These are phyloP conservation scores for Noctua janthe DNA, from an alignment of 2,888 invertebrate genomes.

Conservation along the genomic window DNA sequence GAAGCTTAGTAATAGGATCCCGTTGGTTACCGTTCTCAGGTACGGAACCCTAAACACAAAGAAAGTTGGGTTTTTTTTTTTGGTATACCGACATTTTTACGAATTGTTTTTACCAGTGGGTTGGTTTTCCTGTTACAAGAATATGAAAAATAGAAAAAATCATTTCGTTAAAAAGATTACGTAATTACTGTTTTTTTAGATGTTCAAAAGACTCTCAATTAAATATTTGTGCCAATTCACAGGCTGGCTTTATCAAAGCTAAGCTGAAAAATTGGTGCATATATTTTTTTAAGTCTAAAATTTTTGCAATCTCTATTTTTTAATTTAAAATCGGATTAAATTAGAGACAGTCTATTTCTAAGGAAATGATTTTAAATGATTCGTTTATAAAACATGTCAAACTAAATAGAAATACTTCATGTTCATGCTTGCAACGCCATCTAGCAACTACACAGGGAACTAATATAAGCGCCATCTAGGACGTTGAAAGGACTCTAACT, in stretches of 20 bases:
- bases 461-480: conserved; percentile 56
- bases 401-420: background rate
- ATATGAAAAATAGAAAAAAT: background rate
- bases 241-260: background rate
- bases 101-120: background rate
- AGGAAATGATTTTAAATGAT: background rate
- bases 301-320: background rate
- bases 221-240: background rate
- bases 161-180: background rate
- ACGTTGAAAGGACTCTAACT: conserved; percentile 24
- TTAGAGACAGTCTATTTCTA: background rate
- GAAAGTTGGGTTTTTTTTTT: background rate
- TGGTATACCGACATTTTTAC: background rate
- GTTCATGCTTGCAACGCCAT: conserved; percentile 42
- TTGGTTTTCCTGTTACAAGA: background rate
- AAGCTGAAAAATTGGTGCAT: background rate
- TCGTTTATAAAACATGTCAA: background rate
- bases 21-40: too few relatives aligned
- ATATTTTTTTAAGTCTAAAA: background rate
- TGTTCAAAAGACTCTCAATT: background rate
- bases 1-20: too few relatives aligned
- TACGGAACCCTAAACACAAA: background rate
- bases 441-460: conserved; percentile 20
- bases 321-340: background rate
- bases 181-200: background rate